Percentiles rank a stretch among this genome's conserved stretches.
These are phyloP conservation scores for Berghia stephanieae DNA, from an alignment of 1,140 invertebrate species.

Conservation along the genomic window DNA sequence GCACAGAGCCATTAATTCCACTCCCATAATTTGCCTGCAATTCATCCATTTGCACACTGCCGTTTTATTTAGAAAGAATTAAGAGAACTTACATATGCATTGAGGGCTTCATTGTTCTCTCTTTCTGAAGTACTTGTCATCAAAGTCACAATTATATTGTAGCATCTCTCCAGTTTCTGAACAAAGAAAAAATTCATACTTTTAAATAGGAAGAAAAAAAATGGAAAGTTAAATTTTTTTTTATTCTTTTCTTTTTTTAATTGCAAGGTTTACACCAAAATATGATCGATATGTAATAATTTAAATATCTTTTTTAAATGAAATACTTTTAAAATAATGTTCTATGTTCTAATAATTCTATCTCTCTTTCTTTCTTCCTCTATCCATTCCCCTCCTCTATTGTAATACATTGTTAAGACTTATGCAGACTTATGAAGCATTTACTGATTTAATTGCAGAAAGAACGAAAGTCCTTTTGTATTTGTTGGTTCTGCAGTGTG, in stretches of 20 bases:
- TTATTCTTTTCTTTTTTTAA: neutral
- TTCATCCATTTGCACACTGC: neutral
- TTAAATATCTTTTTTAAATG: neutral
- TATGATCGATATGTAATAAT: neutral
- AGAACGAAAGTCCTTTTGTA: no score
- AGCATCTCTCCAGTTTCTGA: slow-evolving; percentile 89
- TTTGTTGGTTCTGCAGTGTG: no score
- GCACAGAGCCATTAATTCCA: no score
- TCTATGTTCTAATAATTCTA: no score
- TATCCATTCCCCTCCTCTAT: no score
- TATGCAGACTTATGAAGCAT: no score
- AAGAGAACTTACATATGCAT: slow-evolving; percentile 69
- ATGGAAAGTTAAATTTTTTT: neutral
- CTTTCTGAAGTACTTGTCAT: slow-evolving; percentile 87
- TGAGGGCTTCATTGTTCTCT: slow-evolving; percentile 90
- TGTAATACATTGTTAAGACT: no score
- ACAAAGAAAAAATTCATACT: slow-evolving; percentile 65
- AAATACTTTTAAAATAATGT: neutral
- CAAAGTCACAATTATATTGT: slow-evolving; percentile 78
- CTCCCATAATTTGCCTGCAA: neutral
- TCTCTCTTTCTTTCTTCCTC: no score
- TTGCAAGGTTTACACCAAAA: neutral
- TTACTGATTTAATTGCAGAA: no score
- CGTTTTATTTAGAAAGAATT: neutral
- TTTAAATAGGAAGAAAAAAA: neutral